Base-by-base conservation (phyloP, 2,888 invertebrate species). In the Isotomurus palustris region DNA sequence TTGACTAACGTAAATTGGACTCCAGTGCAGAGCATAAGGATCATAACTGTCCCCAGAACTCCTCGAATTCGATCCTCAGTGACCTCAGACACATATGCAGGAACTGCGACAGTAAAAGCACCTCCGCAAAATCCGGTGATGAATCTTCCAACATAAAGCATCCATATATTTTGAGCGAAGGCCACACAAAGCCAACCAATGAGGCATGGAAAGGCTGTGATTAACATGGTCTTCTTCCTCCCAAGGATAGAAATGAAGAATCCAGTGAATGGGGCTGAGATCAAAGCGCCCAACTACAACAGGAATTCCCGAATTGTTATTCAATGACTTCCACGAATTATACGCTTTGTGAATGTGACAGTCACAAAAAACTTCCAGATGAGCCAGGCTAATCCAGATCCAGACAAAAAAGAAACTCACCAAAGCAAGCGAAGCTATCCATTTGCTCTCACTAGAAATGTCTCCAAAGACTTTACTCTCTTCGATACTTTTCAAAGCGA, bases 371-470 rank as follows among this genome's bases (percentile, higher is more conserved):
- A n/a, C n/a, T n/a, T n/a, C 12, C 8, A 32, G 32, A 10, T 32
- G 12, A 32, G 12, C 32, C 32, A 32, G 12, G 40, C 19, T 6
- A 43, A 14, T 24, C 43, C 3, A 43, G 3, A 4, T 36, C 14
- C 19, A 19, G 36, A 6, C 8, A 29, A 36, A 48, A 38, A 32
- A 22, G n/a, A 12, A 27, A 29, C 44, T 55, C 53, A 64, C 64
- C 35, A 62, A 35, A 29, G 60, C 78, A 1, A 81, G 72, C 40
- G 81, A 81, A 0, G 80, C 81, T 3, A 84, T 71, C 75, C 83
- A 77, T 0, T 82, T 80, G 2, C 75, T 74, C 44, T 78, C 78
- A 1, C 78, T 73, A n/a, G 77, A 76, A 76, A 84, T 45, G n/a
- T 54, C 60, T 32, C 58, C 54, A 28, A 62, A 57, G 14, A 35